Percentiles rank a stretch among this genome's conserved stretches.
These are phyloP conservation scores for Xiphias gladius DNA, from an alignment of 2,113 vertebrate genomes.

Conservation along the genomic window DNA sequence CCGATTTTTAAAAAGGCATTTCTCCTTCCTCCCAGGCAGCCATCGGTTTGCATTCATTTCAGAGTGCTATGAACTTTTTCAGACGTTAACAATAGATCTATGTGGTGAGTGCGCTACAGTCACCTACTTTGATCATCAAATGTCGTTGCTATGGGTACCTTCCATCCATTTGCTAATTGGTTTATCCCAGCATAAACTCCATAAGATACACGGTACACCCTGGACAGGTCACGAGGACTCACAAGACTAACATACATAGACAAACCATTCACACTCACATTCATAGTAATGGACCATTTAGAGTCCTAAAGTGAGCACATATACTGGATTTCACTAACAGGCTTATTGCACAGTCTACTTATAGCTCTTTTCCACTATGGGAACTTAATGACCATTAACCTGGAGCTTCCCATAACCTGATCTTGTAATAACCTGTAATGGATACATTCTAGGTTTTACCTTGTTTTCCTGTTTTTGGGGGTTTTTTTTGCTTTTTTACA, in stretches of 20 bases:
- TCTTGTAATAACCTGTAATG: too few species aligned
- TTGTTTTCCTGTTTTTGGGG: too few species aligned
- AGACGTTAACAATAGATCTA: neutral
- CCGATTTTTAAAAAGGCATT: neutral
- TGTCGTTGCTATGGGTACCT: constrained; percentile 30
- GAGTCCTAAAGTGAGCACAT: neutral
- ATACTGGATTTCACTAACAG: too few species aligned
- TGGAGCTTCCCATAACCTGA: too few species aligned
- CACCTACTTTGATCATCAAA: constrained; percentile 34
- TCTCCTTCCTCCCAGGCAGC: neutral
- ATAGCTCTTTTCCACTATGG: too few species aligned
- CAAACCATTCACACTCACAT: neutral
- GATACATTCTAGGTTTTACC: too few species aligned
- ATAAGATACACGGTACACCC: neutral
- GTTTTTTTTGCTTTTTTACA: neutral
- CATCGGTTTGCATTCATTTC: neutral
- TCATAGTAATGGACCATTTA: neutral
- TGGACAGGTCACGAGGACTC: neutral
- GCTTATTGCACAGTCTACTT: too few species aligned
- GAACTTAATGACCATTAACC: too few species aligned
- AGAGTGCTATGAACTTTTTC: neutral
- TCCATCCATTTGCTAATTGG: neutral
- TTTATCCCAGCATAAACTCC: neutral
- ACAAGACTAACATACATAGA: neutral
- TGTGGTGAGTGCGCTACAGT: neutral